Base-by-base conservation (phyloP, 2,113 vertebrate species). In the Scopus umbretta region DNA sequence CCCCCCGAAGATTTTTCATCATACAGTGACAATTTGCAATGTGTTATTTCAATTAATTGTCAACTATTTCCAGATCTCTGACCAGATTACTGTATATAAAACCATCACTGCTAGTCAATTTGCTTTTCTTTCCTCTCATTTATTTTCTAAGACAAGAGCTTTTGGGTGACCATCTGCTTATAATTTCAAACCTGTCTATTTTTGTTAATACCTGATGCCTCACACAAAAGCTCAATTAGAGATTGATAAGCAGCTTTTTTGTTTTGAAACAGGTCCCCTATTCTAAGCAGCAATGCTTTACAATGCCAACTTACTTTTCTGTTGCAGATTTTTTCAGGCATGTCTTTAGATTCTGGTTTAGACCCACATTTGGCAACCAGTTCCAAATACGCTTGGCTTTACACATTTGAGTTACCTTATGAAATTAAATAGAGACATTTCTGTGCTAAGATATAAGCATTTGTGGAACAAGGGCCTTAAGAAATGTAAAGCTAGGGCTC, bases 41-140 rank as follows among this genome's bases (percentile, higher is more conserved):
- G 91, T 97, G 96, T 95, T 96, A 96, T 96, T 97, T 96, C 96
- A 97, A 97, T 97, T 97, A 98, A 96, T 95, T 78, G 97, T 96
- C 95, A 97, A 94, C 97, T 97, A 45, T 97, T 98, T 98, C 97
- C 97, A 97, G 97, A 92, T 94, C 97, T 76, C 88, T 14, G 86
- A 96, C 90, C 88, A 83, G 88, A 97, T 96, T 80, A 88, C 82
- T 74, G 93, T 92, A 92, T 94, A 94, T 94, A 96, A 98, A 97
- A 86, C 94, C 72, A 11, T 91, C 92, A 11, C 93, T 95, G 80
- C 59, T 62, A 81, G 80, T 93, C 93, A 72, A 92, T 95, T 93
- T 52, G 82, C 94, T 97, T 93, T 94, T 92, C 91, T 92, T 95
- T 86, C 93, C 92, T 91, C 74, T 91, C 88, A 75, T 96, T 92